Percentiles rank a stretch among this genome's conserved stretches.
phyloP scores from a whole-genome alignment of 2,888 invertebrate species.

The Caenorhabditis sp. region DNA sequence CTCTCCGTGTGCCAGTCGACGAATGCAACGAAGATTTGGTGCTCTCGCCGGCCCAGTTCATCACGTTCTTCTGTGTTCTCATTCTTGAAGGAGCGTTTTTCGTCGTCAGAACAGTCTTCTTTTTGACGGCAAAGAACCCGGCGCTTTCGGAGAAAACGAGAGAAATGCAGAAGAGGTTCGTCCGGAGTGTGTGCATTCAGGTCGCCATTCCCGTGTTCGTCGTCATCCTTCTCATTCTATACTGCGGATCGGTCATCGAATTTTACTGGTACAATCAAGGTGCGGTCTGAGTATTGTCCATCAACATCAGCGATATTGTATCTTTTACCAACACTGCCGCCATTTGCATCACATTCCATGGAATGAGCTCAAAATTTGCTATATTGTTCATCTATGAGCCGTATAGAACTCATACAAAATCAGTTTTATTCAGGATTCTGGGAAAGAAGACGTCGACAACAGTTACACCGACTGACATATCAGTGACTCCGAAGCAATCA shows the following conservation, averaged over 20 bases:
- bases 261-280: conserved; percentile 37
- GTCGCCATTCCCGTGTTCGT: conserved; percentile 28
- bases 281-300: no score
- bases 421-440: background rate
- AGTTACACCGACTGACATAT: conserved; percentile 3
- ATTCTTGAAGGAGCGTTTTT: conserved; percentile 5
- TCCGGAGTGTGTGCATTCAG: conserved; percentile 33
- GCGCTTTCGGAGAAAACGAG: conserved; percentile 13
- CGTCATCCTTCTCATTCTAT: conserved; percentile 10
- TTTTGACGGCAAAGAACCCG: conserved; percentile 7
- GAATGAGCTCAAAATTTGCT: conserved; percentile 30
- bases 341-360: conserved; percentile 20
- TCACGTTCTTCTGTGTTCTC: conserved; percentile 25
- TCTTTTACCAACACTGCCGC: conserved; percentile 28
- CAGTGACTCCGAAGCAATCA: conserved; percentile 6
- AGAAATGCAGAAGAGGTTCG: conserved; percentile 33
- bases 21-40: background rate
- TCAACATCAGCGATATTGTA: no score
- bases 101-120: conserved; percentile 23
- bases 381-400: conserved; percentile 38
- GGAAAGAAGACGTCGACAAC: background rate
- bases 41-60: conserved; percentile 18
- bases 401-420: conserved; percentile 26
- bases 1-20: no score
- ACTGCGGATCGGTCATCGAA: conserved; percentile 7